Evolutionary conservation across 2,797 vertebrate genomes (phyloP).

Genomic region (Labeo calbasu): DNA sequence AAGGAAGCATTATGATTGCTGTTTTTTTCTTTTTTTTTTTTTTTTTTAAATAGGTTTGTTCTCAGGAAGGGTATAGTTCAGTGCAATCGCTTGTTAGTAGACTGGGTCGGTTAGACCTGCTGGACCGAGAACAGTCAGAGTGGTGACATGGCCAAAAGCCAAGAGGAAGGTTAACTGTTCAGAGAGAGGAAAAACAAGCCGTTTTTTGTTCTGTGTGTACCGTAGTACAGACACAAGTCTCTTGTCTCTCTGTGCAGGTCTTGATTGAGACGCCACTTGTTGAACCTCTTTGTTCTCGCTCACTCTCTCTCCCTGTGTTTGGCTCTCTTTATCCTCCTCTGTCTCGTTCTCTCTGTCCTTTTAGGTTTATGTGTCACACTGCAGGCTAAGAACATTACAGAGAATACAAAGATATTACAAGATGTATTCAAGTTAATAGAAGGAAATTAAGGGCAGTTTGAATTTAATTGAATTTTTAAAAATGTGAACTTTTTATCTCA

Average conservation of each 20-base stretch:
- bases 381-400: background rate
- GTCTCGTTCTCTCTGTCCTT: slow-evolving; percentile 45
- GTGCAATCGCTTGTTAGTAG: slow-evolving; percentile 57
- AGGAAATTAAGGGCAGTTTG: background rate
- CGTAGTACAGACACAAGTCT: slow-evolving; percentile 20
- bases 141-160: slow-evolving; percentile 68
- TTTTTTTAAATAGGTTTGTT: slow-evolving; percentile 40
- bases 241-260: slow-evolving; percentile 13
- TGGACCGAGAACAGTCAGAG: slow-evolving; percentile 70
- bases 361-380: background rate
- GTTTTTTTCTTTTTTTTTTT: background rate
- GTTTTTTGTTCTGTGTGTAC: slow-evolving; percentile 62
- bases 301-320: background rate
- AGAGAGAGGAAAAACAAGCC: slow-evolving; percentile 65
- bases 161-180: slow-evolving; percentile 76
- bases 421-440: background rate
- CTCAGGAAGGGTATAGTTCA: slow-evolving; percentile 53
- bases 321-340: background rate
- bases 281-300: background rate
- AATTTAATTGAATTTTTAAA: too few relatives aligned
- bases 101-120: slow-evolving; percentile 66
- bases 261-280: slow-evolving; percentile 5
- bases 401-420: background rate
- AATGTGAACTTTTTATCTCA: too few relatives aligned
- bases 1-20: slow-evolving; percentile 57